Evolutionary conservation across 23 tunicate genomes (phyloP), one percentile per base, ranked within the genome.

Genomic region (Halocynthia roretzi): DNA sequence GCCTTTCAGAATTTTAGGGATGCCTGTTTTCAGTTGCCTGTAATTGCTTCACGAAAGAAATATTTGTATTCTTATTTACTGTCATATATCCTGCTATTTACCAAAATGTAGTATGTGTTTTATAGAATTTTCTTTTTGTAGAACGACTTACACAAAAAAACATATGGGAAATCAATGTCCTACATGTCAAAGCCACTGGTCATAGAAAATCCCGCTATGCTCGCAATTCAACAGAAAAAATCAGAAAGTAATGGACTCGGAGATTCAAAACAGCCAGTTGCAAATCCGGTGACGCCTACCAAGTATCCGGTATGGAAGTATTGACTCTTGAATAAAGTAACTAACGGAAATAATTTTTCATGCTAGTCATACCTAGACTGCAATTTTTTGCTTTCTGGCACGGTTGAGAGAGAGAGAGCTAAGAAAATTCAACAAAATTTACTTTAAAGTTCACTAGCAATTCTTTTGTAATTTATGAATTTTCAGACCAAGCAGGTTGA

Each of bases 191-290:
- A 90, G 57, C 98, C 98, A 9, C 83, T 86, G 64, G 80, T 92
- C 0, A 92, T 92, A 51, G 98, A 92, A 65, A 92, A 92, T 67
- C 98, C 98, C 6, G 98, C 98, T 9, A 83, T 92, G 98, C 64
- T 92, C 12, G 85, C 92, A 11, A 73, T 86, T 10, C 98, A 92
- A 53, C 81, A 92, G 54, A 82, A 90, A 77, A 90, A 90, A 54
- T 48, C 56, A 20, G 78, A 52, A 54, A 6, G 55, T 4, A 50
- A 18, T 50, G 63, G 18, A 8, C 10, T 21, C 22, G 78, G 23
- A 14, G 68, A n/a, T 8, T 52, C n/a, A 40, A 53, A 74, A 15
- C 20, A 74, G 31, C 6, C 78, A 14, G 61, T 8, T 8, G 49
- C 56, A 54, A 44, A 52, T 20, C 82, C 82, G 0, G 56, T 69